These are phyloP conservation scores for Pandion haliaetus DNA, from an alignment of 2,113 vertebrate species.

Conservation along the genomic window DNA sequence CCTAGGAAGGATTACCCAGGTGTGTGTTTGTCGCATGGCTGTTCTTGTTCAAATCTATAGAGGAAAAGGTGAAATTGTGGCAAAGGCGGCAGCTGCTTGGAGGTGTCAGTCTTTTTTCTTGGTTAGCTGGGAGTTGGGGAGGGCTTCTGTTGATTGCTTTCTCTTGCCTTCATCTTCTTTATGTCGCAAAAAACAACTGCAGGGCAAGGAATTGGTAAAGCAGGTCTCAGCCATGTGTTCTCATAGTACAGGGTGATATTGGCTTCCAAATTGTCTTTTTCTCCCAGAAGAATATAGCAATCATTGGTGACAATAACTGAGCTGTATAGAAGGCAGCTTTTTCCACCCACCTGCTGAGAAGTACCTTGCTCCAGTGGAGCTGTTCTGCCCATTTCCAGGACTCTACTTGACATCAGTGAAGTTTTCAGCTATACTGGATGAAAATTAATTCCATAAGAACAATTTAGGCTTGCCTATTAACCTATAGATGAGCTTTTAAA, in stretches of 20 bases:
- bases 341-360: not conserved
- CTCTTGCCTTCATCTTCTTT: not conserved
- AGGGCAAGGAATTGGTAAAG: not conserved
- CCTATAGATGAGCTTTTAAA: not conserved
- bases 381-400: not conserved
- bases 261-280: not conserved
- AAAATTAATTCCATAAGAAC: not conserved
- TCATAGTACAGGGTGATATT: not conserved
- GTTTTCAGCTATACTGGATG: not conserved
- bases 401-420: not conserved
- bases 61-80: not conserved
- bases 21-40: not conserved
- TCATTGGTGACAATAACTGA: not conserved
- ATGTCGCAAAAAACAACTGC: not conserved
- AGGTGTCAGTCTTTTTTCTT: not conserved
- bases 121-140: not conserved
- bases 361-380: not conserved
- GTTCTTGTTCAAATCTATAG: not conserved
- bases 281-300: not conserved
- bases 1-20: not conserved
- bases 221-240: not conserved
- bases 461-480: not conserved
- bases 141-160: not conserved
- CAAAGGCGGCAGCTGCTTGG: not conserved
- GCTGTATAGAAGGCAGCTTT: not conserved